phyloP scores from a whole-genome alignment of 2,797 vertebrate species.

The Xiphorhynchus erythropygius region DNA sequence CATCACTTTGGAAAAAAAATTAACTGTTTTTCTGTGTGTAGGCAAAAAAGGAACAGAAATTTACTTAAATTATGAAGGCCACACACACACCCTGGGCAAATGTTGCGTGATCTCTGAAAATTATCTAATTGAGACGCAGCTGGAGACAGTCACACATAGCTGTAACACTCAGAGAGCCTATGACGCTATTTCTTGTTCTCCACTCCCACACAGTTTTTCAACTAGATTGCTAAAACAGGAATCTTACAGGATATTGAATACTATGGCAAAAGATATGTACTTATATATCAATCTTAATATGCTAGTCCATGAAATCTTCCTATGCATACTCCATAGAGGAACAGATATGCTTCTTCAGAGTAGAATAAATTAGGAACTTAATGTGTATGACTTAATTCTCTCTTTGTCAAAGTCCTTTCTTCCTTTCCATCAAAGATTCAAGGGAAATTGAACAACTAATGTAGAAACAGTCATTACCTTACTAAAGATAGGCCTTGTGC shows the following conservation, averaged over 20 bases:
- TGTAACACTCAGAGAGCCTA: neutral
- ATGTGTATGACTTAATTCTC: neutral
- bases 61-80: neutral
- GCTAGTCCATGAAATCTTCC: neutral
- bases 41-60: neutral
- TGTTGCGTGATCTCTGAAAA: neutral
- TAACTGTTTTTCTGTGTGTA: neutral
- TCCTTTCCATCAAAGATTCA: neutral
- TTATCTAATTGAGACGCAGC: neutral
- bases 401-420: neutral
- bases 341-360: neutral
- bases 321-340: neutral
- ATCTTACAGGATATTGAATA: neutral
- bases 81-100: neutral
- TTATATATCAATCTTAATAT: neutral
- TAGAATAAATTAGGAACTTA: neutral
- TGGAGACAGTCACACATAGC: neutral
- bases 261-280: neutral
- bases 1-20: neutral
- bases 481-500: neutral
- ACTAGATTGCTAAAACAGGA: neutral
- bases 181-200: neutral
- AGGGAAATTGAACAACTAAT: neutral
- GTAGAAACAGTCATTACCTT: neutral
- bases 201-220: neutral